Evolutionary conservation across 2,113 vertebrate genomes (phyloP).

Genomic region (Solenodon paradoxus): DNA sequence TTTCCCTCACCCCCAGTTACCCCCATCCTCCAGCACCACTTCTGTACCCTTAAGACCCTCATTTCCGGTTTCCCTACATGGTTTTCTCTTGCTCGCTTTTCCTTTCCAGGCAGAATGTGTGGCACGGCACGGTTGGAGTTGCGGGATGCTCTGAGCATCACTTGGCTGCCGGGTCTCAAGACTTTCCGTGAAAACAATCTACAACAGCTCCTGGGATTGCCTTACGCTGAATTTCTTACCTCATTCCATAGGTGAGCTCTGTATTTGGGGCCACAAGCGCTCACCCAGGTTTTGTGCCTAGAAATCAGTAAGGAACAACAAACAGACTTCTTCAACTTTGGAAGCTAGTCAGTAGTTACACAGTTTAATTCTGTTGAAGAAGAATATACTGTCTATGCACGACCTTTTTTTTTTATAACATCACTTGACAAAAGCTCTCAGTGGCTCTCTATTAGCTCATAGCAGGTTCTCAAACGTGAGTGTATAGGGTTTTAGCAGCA

Average conservation of each 20-base stretch:
- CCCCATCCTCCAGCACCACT: background rate
- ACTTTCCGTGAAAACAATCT: background rate
- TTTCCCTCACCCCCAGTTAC: background rate
- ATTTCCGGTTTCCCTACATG: background rate
- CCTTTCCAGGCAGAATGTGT: background rate
- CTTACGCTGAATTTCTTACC: background rate
- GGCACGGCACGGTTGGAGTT: background rate
- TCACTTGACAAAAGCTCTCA: background rate
- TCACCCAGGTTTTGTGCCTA: background rate
- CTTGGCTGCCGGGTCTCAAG: background rate
- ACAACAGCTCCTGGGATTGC: background rate
- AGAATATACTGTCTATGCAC: background rate
- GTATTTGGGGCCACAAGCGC: background rate
- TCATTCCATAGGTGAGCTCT: background rate
- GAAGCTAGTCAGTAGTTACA: background rate
- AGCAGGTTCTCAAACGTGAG: background rate
- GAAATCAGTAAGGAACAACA: background rate
- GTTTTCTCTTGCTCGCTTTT: background rate
- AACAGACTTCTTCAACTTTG: background rate
- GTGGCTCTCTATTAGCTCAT: background rate
- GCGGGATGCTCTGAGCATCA: background rate
- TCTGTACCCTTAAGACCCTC: background rate
- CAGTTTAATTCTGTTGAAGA: background rate
- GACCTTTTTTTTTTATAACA: background rate
- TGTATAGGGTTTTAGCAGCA: background rate